These are phyloP conservation scores for Fragum whitleyi DNA, from an alignment of 2,888 invertebrate species.

Conservation along the genomic window DNA sequence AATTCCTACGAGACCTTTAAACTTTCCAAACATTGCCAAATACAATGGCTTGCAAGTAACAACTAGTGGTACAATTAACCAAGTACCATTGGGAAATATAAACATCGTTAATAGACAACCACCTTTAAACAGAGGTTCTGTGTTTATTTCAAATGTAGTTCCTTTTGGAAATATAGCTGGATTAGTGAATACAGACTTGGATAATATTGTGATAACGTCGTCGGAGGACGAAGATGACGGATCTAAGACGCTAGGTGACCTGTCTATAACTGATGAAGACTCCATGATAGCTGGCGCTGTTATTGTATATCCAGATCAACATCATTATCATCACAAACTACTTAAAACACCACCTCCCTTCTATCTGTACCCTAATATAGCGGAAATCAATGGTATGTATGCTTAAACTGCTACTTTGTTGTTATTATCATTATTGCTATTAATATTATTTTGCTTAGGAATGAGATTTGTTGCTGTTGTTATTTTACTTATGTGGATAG, in stretches of 20 bases:
- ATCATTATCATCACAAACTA: constrained; percentile 3
- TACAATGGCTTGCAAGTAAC: background rate
- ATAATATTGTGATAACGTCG: background rate
- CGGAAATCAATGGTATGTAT: background rate
- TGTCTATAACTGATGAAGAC: background rate
- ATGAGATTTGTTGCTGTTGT: too few relatives aligned
- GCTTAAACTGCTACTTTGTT: background rate
- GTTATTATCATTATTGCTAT: too few relatives aligned
- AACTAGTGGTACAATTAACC: background rate
- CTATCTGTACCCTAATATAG: background rate
- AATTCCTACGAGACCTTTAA: background rate
- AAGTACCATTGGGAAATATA: background rate
- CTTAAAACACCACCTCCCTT: constrained; percentile 6
- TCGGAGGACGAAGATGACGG: constrained; percentile 12
- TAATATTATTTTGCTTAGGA: too few relatives aligned
- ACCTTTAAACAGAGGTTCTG: constrained; percentile 1
- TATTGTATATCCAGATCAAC: background rate
- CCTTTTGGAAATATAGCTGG: background rate
- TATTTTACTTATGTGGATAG: too few relatives aligned
- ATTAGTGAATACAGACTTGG: background rate
- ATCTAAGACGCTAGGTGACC: background rate
- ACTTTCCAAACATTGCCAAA: constrained; percentile 7
- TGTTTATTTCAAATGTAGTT: background rate
- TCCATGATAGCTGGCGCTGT: background rate
- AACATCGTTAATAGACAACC: background rate